phyloP scores from a whole-genome alignment of 2,113 vertebrate species.

The Haliaeetus leucogaster region DNA sequence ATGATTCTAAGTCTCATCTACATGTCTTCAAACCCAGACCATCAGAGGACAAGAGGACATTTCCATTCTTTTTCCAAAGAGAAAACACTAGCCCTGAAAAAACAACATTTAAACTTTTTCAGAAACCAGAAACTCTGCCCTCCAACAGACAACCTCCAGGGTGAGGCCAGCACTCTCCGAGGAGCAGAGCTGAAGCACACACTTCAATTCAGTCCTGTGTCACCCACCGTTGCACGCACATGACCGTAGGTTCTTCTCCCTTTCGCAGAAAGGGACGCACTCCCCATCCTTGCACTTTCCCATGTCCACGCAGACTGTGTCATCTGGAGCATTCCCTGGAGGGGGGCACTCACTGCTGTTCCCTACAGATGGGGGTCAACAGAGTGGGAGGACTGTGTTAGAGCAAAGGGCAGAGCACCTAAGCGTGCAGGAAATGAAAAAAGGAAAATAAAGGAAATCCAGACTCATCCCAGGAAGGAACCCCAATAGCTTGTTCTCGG shows the following conservation, averaged over 20 bases:
- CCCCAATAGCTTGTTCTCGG: not conserved
- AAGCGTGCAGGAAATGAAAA: not conserved
- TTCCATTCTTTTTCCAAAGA: not conserved
- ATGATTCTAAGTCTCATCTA: not conserved
- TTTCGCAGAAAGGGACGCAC: slow-evolving; percentile 92
- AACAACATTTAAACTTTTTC: not conserved
- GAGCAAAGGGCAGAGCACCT: not conserved
- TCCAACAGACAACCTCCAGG: not conserved
- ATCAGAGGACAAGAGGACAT: not conserved
- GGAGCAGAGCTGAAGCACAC: not conserved
- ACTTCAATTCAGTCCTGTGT: fast-evolving
- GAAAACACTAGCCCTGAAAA: not conserved
- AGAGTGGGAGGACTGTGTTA: not conserved
- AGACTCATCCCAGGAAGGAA: not conserved
- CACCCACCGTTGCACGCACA: slow-evolving; percentile 91
- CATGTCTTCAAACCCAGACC: not conserved
- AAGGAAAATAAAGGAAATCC: not conserved
- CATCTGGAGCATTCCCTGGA: slow-evolving; percentile 81
- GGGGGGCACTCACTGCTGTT: slow-evolving; percentile 90
- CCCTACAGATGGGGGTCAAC: slow-evolving; percentile 62
- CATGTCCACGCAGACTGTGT: slow-evolving; percentile 87
- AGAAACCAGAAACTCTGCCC: not conserved
- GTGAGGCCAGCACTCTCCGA: fast-evolving
- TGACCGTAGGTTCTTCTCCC: slow-evolving; percentile 77
- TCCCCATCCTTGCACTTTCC: slow-evolving; percentile 87